A percentile compares a stretch with the other conserved stretches of the same genome.
phyloP scores from a whole-genome alignment of 1,140 invertebrate species.

The Thereuonema tuberculata region DNA sequence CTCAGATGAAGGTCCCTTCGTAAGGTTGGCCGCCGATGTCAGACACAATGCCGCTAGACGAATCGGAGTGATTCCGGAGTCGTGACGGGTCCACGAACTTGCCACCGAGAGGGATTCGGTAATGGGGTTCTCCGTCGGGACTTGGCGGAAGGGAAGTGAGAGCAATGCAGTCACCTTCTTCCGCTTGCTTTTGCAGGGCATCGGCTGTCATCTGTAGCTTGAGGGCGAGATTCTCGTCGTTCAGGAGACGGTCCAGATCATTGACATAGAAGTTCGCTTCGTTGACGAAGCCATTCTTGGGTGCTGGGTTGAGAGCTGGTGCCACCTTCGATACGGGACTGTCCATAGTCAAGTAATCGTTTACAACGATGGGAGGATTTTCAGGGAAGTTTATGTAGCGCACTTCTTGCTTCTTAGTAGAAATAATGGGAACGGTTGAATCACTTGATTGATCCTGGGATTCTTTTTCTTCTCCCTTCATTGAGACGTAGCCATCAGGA shows the following conservation, averaged over 20 bases:
- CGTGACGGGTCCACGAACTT: neutral
- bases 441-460: neutral
- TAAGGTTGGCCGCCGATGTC: neutral
- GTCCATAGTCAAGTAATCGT: constrained; percentile 6
- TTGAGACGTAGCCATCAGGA: neutral
- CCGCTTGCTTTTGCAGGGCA: no score
- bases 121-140: neutral
- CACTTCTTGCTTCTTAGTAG: no score
- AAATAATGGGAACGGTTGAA: no score
- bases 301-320: no score
- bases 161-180: no score
- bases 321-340: neutral
- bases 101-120: neutral
- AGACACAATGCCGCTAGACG: constrained; percentile 1
- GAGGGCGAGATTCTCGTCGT: no score
- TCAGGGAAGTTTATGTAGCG: neutral
- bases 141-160: neutral
- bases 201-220: no score
- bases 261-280: no score
- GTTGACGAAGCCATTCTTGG: no score
- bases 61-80: neutral
- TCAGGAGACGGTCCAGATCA: no score
- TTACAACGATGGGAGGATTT: no score
- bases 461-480: neutral
- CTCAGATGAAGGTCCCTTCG: neutral